A percentile compares a stretch with the other conserved stretches of the same genome.
These are phyloP conservation scores for Patella depressa DNA, from an alignment of 2,888 invertebrate species.

Conservation along the genomic window DNA sequence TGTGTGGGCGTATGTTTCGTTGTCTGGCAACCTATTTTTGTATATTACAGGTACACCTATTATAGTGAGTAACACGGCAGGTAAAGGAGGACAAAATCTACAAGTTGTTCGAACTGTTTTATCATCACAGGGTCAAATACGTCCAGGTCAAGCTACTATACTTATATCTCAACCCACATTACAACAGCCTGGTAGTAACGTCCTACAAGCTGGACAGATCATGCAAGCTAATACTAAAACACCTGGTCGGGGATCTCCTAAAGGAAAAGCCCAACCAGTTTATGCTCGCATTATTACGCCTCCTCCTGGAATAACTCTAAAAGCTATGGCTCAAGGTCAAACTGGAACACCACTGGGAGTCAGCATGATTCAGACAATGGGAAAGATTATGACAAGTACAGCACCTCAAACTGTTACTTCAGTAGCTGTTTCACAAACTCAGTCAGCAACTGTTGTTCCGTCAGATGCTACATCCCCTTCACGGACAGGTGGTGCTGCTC, in stretches of 20 bases:
- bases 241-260: constrained; percentile 49
- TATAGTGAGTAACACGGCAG: constrained; percentile 48
- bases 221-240: constrained; percentile 48
- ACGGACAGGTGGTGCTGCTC: too few relatives aligned
- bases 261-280: constrained; percentile 62
- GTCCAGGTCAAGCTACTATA: constrained; percentile 66
- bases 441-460: too few relatives aligned
- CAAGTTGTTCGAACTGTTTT: constrained; percentile 68
- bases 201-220: constrained; percentile 50
- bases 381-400: constrained; percentile 18
- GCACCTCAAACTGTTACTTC: constrained; percentile 9
- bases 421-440: not conserved
- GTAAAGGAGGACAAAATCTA: constrained; percentile 57
- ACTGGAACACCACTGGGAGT: constrained; percentile 25
- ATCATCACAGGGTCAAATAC: constrained; percentile 63
- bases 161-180: constrained; percentile 65
- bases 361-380: constrained; percentile 30
- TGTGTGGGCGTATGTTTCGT: too few relatives aligned
- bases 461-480: too few relatives aligned
- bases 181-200: constrained; percentile 48
- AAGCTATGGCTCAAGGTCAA: constrained; percentile 43
- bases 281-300: constrained; percentile 68
- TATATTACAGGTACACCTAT: constrained; percentile 36
- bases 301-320: constrained; percentile 59
- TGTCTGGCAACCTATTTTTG: too few relatives aligned